Conservation (phyloP, 2,113 vertebrate genomes). For the Mastomys coucha region DNA sequence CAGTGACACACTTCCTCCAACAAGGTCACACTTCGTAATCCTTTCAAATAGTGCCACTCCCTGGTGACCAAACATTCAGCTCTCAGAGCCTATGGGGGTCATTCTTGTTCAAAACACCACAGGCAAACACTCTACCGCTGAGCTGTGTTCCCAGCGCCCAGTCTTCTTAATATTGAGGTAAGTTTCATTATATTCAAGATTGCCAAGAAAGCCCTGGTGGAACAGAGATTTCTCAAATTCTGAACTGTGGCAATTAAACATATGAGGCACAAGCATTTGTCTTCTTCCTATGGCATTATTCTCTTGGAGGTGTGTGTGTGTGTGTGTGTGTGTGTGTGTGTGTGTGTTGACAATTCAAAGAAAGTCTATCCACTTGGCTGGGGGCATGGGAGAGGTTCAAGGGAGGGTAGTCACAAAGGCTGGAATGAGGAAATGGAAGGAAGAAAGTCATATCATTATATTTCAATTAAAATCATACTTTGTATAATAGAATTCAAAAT, state of each 20-base stretch:
- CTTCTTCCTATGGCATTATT: not conserved
- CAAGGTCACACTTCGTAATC: not conserved
- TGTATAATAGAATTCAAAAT: no score
- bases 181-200: slow-evolving; percentile 11
- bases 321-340: not conserved
- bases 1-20: not conserved
- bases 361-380: not conserved
- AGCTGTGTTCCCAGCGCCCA: not conserved
- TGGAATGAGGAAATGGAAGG: not conserved
- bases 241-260: not conserved
- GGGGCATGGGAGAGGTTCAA: not conserved
- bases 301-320: not conserved
- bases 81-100: not conserved
- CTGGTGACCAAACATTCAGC: not conserved
- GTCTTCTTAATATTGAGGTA: not conserved
- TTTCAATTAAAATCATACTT: not conserved
- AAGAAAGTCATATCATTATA: not conserved
- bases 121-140: not conserved
- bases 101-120: not conserved
- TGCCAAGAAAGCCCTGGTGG: not conserved
- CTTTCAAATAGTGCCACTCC: not conserved
- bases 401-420: not conserved
- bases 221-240: slow-evolving; percentile 2
- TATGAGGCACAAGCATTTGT: not conserved
- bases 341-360: not conserved